phyloP scores from a whole-genome alignment of 2,113 vertebrate genomes.

The Rostratula benghalensis region DNA sequence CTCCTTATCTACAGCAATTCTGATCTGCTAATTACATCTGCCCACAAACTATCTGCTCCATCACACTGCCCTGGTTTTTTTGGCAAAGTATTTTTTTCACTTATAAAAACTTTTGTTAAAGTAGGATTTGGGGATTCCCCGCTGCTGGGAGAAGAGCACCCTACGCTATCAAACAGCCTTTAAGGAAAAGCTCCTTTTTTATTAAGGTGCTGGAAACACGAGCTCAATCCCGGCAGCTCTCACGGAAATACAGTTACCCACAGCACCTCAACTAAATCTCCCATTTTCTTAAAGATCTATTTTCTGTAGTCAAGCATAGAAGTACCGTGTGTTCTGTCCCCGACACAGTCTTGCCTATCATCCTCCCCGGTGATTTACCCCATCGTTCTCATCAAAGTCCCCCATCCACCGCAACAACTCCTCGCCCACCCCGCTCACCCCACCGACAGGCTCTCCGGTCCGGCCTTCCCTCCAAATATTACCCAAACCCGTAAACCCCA shows the following conservation, averaged over 20 bases:
- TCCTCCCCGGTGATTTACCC: neutral
- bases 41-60: constrained; percentile 17
- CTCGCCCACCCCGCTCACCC: neutral
- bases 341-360: neutral
- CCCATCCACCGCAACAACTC: rapidly evolving
- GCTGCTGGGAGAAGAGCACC: neutral
- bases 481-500: neutral
- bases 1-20: neutral
- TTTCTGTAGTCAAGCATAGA: neutral
- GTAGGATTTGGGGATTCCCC: constrained; percentile 41
- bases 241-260: neutral
- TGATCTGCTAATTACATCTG: neutral
- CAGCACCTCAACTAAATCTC: neutral
- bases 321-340: neutral
- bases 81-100: constrained; percentile 25
- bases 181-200: neutral
- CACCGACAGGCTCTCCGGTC: neutral
- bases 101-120: constrained; percentile 51
- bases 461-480: neutral
- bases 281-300: neutral
- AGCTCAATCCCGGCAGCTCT: neutral
- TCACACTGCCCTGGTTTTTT: constrained; percentile 31
- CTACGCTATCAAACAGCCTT: constrained; percentile 12
- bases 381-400: neutral
- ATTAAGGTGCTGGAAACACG: neutral